phyloP scores from a whole-genome alignment of 2,113 vertebrate species.

The Serinus canaria region DNA sequence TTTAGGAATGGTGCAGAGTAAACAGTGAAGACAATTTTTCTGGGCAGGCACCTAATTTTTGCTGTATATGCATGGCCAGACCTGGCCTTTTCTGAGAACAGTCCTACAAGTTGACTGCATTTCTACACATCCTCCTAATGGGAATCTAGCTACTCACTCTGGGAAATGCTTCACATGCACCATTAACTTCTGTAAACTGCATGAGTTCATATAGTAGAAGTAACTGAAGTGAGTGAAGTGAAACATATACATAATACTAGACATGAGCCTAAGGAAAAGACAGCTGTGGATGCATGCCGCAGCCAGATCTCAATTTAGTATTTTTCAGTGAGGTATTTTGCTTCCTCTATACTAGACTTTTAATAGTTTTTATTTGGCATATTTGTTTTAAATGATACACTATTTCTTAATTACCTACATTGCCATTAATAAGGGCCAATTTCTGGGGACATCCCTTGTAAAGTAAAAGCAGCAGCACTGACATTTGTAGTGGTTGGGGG shows the following conservation, averaged over 20 bases:
- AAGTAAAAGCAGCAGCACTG: neutral
- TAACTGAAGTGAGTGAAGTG: neutral
- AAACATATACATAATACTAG: neutral
- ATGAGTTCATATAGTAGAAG: neutral
- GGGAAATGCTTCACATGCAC: neutral
- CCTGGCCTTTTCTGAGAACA: neutral
- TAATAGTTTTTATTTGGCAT: neutral
- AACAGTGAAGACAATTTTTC: slow-evolving; percentile 31
- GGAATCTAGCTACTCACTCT: neutral
- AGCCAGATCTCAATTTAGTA: neutral
- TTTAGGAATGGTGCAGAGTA: slow-evolving; percentile 25
- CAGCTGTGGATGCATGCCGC: neutral
- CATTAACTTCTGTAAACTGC: neutral
- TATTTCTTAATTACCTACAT: neutral
- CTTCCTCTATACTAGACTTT: neutral
- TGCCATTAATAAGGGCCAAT: neutral
- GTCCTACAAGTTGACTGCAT: neutral
- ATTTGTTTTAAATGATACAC: neutral
- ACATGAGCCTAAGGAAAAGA: neutral
- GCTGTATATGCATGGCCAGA: neutral
- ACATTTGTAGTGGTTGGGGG: neutral
- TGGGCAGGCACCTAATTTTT: neutral
- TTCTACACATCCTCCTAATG: neutral
- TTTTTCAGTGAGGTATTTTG: neutral
- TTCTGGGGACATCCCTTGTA: neutral